These are phyloP conservation scores for Chlorospingus flavigularis DNA, from an alignment of 2,797 vertebrate genomes.

Conservation along the genomic window DNA sequence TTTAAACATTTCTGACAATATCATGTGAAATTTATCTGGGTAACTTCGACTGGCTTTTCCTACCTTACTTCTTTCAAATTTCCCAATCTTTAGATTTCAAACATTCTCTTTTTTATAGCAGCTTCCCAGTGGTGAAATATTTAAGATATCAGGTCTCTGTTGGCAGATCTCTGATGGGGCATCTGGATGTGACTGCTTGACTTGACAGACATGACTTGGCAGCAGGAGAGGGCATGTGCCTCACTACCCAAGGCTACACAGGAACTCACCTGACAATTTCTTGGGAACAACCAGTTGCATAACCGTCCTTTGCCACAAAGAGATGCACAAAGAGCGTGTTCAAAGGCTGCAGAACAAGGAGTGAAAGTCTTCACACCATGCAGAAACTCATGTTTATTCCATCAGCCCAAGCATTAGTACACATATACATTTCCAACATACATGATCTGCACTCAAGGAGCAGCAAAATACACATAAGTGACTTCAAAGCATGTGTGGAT, in stretches of 20 bases:
- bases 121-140: not conserved
- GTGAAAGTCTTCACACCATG: not conserved
- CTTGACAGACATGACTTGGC: not conserved
- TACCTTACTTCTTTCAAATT: not conserved
- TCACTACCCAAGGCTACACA: not conserved
- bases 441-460: not conserved
- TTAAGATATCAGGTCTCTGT: slow-evolving; percentile 32
- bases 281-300: slow-evolving; percentile 68
- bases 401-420: not conserved
- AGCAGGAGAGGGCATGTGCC: not conserved
- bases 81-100: not conserved
- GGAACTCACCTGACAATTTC: slow-evolving; percentile 86
- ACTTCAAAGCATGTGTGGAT: not conserved
- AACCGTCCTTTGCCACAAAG: slow-evolving; percentile 81
- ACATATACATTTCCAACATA: not conserved
- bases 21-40: not conserved
- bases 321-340: slow-evolving; percentile 93
- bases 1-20: not conserved
- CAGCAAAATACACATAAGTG: not conserved
- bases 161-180: slow-evolving; percentile 39
- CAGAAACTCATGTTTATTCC: not conserved
- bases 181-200: slow-evolving; percentile 25
- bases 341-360: slow-evolving; percentile 77
- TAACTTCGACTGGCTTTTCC: not conserved
- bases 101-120: not conserved